Evolutionary conservation across 1,140 invertebrate genomes (phyloP), one percentile per base, ranked within the genome.

Genomic region (Ips nitidus): DNA sequence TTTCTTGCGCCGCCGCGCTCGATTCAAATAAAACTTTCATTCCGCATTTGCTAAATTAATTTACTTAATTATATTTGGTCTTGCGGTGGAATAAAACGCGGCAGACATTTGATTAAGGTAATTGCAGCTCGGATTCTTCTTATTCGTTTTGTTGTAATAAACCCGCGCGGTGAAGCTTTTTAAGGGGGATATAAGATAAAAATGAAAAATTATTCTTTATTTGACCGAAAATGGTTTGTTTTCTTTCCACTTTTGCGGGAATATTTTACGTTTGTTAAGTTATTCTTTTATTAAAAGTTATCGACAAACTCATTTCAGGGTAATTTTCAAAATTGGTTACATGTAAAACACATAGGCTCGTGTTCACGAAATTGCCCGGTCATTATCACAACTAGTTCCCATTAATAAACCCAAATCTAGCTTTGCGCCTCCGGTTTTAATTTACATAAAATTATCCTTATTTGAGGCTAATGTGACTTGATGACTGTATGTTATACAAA

Each of bases 41-140:
- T 70, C 59, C 53, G 61, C 61, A 64, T 65, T 70, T 65, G 56
- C 69, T 61, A 56, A 65, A 70, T 70, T 64, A 70, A 70, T 70
- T 70, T 70, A 64, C 37, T 64, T 70, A 70, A 70, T 70, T 70
- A 70, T 70, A 62, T 69, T 69, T 69, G 59, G 37, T 53, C 55
- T 70, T 43, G 61, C 69, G 62, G 61, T 52, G 39, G 55, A 70
- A 70, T 70, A 70, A 65, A 70, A 70, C 69, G 58, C 41, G 41
- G 22, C 22, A 22, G 50, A 61, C 59, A 58, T 69, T 69, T 69
- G 66, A 69, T 69, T 69, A 66, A 57, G 64, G 52, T 69, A 69
- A 69, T 69, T 59, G 56, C 66, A 8, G 37, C 58, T 50, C 38
- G 50, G 66, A 60, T 60, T 59, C 56, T 60, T 68, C 22, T 59